Conservation (phyloP, 1,140 invertebrate species). For the Apis florea region DNA sequence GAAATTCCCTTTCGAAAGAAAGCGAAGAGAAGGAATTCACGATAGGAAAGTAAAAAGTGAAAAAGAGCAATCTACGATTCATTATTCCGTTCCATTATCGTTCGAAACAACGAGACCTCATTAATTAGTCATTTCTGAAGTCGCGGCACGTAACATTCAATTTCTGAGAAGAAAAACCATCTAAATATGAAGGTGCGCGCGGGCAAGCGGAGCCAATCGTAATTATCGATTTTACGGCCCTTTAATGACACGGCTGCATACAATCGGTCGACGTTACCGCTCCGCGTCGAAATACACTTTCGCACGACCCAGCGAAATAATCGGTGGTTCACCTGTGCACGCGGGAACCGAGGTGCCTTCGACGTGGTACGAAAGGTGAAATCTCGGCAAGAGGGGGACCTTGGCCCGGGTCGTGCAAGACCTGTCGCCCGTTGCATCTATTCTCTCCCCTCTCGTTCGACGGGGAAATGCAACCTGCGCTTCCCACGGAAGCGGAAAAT, state of each 20-base stretch:
- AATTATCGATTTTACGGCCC: slow-evolving; percentile 59
- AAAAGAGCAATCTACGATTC: neutral
- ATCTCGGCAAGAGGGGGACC: slow-evolving; percentile 61
- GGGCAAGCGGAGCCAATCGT: slow-evolving; percentile 3
- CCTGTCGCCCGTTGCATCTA: slow-evolving; percentile 59
- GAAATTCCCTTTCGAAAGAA: too few species aligned
- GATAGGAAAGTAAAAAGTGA: too few species aligned
- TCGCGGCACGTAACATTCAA: neutral
- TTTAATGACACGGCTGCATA: slow-evolving; percentile 47
- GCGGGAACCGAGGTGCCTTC: slow-evolving; percentile 56
- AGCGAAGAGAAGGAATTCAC: too few species aligned
- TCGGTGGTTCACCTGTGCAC: slow-evolving; percentile 69
- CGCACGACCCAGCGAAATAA: slow-evolving; percentile 70
- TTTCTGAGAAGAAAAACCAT: neutral
- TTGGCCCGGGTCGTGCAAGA: slow-evolving; percentile 64
- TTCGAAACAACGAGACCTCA: neutral
- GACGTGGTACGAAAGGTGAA: slow-evolving; percentile 64
- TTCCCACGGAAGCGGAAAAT: slow-evolving; percentile 71
- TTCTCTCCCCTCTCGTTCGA: slow-evolving; percentile 17
- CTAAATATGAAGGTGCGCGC: neutral
- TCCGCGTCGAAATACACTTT: slow-evolving; percentile 69
- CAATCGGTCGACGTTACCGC: slow-evolving; percentile 51
- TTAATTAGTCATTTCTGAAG: neutral
- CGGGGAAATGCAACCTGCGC: slow-evolving; percentile 64
- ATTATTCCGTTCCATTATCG: neutral